phyloP scores from a whole-genome alignment of 2,888 invertebrate genomes.

The Catocala sponsa region DNA sequence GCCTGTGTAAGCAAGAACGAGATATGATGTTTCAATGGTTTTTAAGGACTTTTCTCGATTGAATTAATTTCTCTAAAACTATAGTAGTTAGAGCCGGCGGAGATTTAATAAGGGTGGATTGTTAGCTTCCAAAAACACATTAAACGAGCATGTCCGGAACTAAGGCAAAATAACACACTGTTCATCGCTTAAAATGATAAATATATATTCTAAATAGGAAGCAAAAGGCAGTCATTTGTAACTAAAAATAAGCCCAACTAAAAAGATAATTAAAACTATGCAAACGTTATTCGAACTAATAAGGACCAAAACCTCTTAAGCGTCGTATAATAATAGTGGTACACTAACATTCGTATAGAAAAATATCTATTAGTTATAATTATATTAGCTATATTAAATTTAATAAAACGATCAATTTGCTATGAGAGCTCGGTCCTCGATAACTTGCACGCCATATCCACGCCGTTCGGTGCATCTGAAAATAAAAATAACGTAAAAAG shows the following conservation, averaged over 20 bases:
- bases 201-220: constrained; percentile 25
- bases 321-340: constrained; percentile 50
- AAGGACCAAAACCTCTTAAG: constrained; percentile 75
- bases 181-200: not conserved
- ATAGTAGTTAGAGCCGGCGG: no score
- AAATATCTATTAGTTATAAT: constrained; percentile 67
- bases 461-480: constrained; percentile 11
- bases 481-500: constrained; percentile 1
- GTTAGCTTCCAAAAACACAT: no score
- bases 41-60: no score
- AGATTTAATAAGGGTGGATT: no score
- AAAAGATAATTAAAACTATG: constrained; percentile 41
- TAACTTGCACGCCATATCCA: not conserved
- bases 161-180: no score
- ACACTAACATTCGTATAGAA: constrained; percentile 66
- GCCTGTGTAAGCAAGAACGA: no score
- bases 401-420: constrained; percentile 61
- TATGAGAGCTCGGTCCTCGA: constrained; percentile 67
- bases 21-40: no score
- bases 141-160: no score
- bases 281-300: constrained; percentile 31
- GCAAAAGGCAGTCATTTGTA: constrained; percentile 27
- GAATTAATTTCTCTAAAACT: no score
- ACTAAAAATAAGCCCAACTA: constrained; percentile 26
- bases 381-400: constrained; percentile 57